Base-by-base conservation (phyloP, 2,797 vertebrate species). In the Lemur catta region DNA sequence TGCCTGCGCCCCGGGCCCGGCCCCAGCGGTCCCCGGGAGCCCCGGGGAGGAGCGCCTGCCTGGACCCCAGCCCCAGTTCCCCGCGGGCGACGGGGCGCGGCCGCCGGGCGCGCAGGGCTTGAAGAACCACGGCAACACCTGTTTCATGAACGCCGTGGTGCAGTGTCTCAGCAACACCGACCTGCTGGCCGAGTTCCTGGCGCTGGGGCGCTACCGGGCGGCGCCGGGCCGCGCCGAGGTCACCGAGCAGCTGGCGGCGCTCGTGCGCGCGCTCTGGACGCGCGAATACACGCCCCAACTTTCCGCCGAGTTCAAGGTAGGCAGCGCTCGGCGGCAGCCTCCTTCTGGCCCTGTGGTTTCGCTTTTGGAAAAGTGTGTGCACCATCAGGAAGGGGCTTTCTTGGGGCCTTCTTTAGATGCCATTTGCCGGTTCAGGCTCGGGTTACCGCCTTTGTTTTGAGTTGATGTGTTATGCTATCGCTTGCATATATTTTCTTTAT, bases 151-250 rank as follows among this genome's bases (percentile, higher is more conserved):
- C 98, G 99, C 99, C 1, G 99, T 99, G 98, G 99, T 99, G 96
- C 99, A 99, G 99, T 99, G 99, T 94, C 94, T 99, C 98, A 99
- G 99, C 98, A 99, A 99, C 99, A 99, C 99, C 3, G 99, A 99
- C 96, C 98, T 99, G 97, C 99, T 99, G 89, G 99, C 99, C 0
- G 99, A 99, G 98, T 99, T 99, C 97, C 98, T 99, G 98, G 99
- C 99, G 0, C 97, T 99, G 96, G 99, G 99, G 89, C 97, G 98
- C 67, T 99, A 99, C 97, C 99, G 98, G 97, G 97, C 96, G 93
- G 96, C 85, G 84, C 95, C 96, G 20, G 96, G 96, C 97, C 78
- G 98, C 67, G 99, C 99, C 8, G 99, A 99, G 97, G 99, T 99
- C 95, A 99, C 99, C 8, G 99, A 98, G 93, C 99, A 99, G 96